phyloP scores from a whole-genome alignment of 2,113 vertebrate genomes.

The Melospiza melodia region DNA sequence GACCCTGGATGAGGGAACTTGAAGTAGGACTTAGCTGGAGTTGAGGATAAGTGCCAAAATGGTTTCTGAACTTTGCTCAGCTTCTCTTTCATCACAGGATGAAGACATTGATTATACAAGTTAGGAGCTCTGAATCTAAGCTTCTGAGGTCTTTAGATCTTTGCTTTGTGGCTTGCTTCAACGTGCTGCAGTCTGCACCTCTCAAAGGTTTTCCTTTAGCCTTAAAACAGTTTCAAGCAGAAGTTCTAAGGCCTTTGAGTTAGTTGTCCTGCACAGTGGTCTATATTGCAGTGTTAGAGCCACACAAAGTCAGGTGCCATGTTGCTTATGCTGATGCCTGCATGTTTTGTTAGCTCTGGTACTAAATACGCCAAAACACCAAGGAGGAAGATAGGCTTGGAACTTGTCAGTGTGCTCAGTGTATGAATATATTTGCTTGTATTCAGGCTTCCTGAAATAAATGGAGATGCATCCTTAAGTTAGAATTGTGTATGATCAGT shows the following conservation, averaged over 20 bases:
- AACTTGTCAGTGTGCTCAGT: not conserved
- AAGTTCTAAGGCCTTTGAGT: not conserved
- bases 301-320: not conserved
- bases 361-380: not conserved
- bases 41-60: not conserved
- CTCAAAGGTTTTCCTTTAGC: not conserved
- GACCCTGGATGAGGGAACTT: not conserved
- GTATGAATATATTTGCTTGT: not conserved
- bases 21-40: not conserved
- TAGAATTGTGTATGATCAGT: not conserved
- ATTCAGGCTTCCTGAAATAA: not conserved
- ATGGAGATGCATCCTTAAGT: not conserved
- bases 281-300: not conserved
- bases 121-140: not conserved
- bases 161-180: not conserved
- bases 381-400: not conserved
- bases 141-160: not conserved
- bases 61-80: not conserved
- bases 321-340: not conserved
- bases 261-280: not conserved
- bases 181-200: not conserved
- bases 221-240: not conserved
- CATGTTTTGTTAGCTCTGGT: not conserved
- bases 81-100: not conserved
- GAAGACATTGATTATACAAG: not conserved